Conservation (phyloP, 2,113 vertebrate species). For the Zapus hudsonius region DNA sequence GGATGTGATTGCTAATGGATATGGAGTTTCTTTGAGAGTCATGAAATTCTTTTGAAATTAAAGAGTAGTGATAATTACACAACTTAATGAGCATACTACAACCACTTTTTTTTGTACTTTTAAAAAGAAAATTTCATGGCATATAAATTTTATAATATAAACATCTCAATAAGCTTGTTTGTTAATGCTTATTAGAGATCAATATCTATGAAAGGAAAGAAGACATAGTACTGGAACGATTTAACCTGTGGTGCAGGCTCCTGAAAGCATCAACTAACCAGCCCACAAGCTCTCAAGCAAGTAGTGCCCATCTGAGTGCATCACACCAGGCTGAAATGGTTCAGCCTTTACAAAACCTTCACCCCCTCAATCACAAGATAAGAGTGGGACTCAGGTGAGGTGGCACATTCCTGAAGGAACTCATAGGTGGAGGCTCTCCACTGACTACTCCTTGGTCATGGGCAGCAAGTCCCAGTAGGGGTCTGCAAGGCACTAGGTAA, state of each 20-base stretch:
- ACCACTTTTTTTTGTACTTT: neutral
- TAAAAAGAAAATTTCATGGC: neutral
- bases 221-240: neutral
- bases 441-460: neutral
- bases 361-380: neutral
- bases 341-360: neutral
- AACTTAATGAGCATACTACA: constrained; percentile 9
- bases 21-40: neutral
- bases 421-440: neutral
- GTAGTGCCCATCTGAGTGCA: neutral
- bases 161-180: neutral
- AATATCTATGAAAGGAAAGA: neutral
- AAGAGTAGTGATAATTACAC: neutral
- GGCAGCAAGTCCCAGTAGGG: neutral
- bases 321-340: neutral
- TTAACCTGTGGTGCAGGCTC: neutral
- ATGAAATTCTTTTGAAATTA: constrained; percentile 14
- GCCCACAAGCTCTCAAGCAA: neutral
- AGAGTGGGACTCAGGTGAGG: neutral
- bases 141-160: neutral
- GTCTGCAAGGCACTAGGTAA: neutral
- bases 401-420: neutral
- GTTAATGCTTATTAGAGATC: neutral
- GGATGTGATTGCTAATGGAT: neutral
- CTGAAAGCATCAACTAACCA: neutral